Conservation (phyloP, 1,140 invertebrate genomes). For the Drosophila ironensis region DNA sequence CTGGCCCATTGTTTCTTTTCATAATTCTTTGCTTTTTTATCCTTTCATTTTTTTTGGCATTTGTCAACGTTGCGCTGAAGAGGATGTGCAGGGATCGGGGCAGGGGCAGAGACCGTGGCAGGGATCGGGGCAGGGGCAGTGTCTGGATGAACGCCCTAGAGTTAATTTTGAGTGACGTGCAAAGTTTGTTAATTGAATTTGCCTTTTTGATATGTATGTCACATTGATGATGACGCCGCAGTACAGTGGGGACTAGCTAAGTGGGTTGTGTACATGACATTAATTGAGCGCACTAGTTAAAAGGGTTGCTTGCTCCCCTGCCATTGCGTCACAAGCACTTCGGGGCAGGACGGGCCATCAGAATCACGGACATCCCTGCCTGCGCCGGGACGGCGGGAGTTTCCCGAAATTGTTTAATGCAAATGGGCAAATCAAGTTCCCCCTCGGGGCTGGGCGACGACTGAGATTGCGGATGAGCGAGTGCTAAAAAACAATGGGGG, state of each 20-base stretch:
- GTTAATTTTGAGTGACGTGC: slow-evolving; percentile 80
- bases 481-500: slow-evolving; percentile 30
- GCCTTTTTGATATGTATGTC: slow-evolving; percentile 71
- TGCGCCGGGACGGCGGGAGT: slow-evolving; percentile 23
- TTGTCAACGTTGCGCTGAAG: slow-evolving; percentile 45
- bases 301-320: slow-evolving; percentile 28
- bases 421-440: slow-evolving; percentile 50
- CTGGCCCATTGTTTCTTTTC: slow-evolving; percentile 43
- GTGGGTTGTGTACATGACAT: slow-evolving; percentile 79
- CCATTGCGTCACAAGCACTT: neutral
- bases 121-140: neutral
- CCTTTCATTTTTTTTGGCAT: slow-evolving; percentile 39
- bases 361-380: no score
- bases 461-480: slow-evolving; percentile 36
- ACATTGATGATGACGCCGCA: slow-evolving; percentile 52
- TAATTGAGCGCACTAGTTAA: slow-evolving; percentile 70
- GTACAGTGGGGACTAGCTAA: slow-evolving; percentile 75
- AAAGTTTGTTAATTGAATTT: slow-evolving; percentile 80
- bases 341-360: slow-evolving; percentile 12
- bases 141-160: slow-evolving; percentile 62
- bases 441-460: slow-evolving; percentile 29
- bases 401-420: slow-evolving; percentile 49
- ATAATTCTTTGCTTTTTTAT: slow-evolving; percentile 42
- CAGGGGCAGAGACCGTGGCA: no score
- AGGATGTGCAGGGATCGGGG: neutral